phyloP scores from a whole-genome alignment of 2,113 vertebrate genomes.

The Stomatorhinus ivindoensis region DNA sequence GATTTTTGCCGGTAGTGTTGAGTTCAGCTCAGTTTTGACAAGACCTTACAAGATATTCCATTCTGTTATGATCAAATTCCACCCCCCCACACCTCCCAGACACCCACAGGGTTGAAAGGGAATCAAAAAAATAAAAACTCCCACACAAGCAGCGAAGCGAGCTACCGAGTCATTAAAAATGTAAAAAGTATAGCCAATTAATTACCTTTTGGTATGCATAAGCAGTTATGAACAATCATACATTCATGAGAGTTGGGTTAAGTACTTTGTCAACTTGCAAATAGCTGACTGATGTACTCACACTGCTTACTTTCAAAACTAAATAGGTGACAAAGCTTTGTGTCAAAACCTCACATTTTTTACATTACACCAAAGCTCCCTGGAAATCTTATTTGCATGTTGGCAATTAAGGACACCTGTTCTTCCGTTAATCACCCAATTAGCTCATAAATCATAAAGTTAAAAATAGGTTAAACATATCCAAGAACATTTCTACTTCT shows the following conservation, averaged over 20 bases:
- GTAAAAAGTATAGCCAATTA: neutral
- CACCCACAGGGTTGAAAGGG: neutral
- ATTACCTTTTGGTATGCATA: neutral
- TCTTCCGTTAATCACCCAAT: conserved; percentile 63
- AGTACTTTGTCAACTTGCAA: conserved; percentile 6
- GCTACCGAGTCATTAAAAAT: neutral
- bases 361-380: conserved; percentile 49
- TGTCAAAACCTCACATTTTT: conserved; percentile 27
- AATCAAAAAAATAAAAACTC: neutral
- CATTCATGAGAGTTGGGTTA: conserved; percentile 3
- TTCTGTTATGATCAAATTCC: neutral
- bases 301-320: neutral
- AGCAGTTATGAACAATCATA: neutral
- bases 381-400: conserved; percentile 42
- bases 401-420: conserved; percentile 62
- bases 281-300: conserved; percentile 9
- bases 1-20: conserved; percentile 12
- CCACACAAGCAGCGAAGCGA: neutral
- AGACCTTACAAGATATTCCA: conserved; percentile 8
- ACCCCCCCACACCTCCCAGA: neutral
- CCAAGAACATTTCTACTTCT: conserved; percentile 34
- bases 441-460: conserved; percentile 58
- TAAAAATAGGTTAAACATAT: conserved; percentile 57
- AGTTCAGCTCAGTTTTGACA: conserved; percentile 22
- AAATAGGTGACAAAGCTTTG: conserved; percentile 19